These are phyloP conservation scores for Hirudo medicinalis DNA, from an alignment of 1,140 invertebrate genomes.

Conservation along the genomic window DNA sequence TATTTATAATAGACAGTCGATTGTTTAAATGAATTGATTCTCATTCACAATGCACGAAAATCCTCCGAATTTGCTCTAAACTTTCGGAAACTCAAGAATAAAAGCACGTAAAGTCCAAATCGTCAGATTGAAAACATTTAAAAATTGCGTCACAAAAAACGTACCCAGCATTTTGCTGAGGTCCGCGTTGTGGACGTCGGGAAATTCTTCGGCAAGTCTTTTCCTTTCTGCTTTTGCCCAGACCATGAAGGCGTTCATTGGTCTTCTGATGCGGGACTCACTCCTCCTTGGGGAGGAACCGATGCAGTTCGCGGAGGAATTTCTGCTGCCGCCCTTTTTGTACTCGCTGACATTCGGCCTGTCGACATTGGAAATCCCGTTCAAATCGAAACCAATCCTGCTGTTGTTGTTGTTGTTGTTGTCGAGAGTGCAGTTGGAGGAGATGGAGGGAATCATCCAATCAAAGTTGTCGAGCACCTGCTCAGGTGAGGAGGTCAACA, in stretches of 20 bases:
- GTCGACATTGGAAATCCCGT: neutral
- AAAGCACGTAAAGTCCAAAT: too few relatives aligned
- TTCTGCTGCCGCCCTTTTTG: neutral
- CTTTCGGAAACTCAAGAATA: too few relatives aligned
- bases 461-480: too few relatives aligned
- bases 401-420: conserved; percentile 11
- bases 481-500: too few relatives aligned
- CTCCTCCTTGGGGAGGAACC: conserved; percentile 12
- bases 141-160: conserved; percentile 9
- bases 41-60: too few relatives aligned
- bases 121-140: neutral
- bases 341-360: neutral
- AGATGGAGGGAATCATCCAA: too few relatives aligned
- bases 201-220: conserved; percentile 91
- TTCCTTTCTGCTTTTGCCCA: conserved; percentile 66
- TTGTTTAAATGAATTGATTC: too few relatives aligned
- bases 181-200: conserved; percentile 98
- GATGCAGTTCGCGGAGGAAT: neutral
- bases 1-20: too few relatives aligned
- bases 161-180: conserved; percentile 91
- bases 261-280: conserved; percentile 31
- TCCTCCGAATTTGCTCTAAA: too few relatives aligned
- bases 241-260: conserved; percentile 42
- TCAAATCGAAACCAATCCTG: neutral
- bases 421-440: neutral